phyloP scores from a whole-genome alignment of 2,797 vertebrate genomes.

The Sebastes diaconus region DNA sequence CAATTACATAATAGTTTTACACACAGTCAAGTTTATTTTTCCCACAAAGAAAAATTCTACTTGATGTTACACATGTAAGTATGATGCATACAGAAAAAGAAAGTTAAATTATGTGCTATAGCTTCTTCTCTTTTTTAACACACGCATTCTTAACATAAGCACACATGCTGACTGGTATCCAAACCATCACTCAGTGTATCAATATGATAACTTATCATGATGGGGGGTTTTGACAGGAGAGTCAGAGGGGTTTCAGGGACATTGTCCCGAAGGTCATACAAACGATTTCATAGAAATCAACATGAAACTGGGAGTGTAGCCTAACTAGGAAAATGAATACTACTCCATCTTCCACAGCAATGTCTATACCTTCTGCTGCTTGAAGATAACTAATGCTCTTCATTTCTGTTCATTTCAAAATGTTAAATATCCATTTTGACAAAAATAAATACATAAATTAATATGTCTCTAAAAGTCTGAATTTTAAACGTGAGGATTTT shows the following conservation, averaged over 20 bases:
- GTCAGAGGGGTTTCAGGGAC: conserved; percentile 47
- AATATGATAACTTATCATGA: conserved; percentile 66
- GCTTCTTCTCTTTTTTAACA: conserved; percentile 12
- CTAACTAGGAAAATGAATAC: conserved; percentile 16
- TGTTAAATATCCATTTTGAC: not conserved
- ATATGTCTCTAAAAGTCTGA: not conserved
- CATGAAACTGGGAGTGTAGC: conserved; percentile 54
- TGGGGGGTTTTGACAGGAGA: conserved; percentile 33
- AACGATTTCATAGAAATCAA: conserved; percentile 84
- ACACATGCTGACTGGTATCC: conserved; percentile 52
- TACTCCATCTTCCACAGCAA: not conserved
- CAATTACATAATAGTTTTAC: conserved; percentile 53
- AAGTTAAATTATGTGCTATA: conserved; percentile 11
- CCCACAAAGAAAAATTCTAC: conserved; percentile 39
- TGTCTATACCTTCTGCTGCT: not conserved
- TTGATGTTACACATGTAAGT: conserved; percentile 23
- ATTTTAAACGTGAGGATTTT: not conserved
- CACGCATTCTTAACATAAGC: conserved; percentile 55
- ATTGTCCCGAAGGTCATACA: conserved; percentile 31
- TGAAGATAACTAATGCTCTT: not conserved
- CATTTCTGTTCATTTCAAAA: conserved; percentile 13
- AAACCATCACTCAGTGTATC: conserved; percentile 64
- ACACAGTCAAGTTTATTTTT: conserved; percentile 59
- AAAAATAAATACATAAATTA: conserved; percentile 13
- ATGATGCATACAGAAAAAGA: conserved; percentile 54